Base-by-base conservation (phyloP, 2,113 vertebrate species). In the Epinephelus moara region DNA sequence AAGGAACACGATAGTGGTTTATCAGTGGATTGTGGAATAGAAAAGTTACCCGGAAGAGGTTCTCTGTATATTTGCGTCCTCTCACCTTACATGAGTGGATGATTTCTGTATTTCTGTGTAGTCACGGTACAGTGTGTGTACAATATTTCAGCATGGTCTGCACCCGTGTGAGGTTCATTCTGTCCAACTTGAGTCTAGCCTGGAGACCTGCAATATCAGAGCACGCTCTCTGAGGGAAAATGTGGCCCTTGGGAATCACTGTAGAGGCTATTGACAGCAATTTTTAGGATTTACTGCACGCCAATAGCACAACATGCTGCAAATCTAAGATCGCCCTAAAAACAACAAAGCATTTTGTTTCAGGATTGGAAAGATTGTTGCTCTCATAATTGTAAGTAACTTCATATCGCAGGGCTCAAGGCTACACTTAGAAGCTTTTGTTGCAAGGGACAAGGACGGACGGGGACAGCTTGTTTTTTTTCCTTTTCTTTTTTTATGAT, bases 71-170 rank as follows among this genome's bases (percentile, higher is more conserved):
- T 81, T 80, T 70, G 59, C 74, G 64, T 80, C 66, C 75, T 56
- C 59, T 88, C 60, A 85, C 75, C 42, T 61, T 42, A 57, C 59
- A 64, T 47, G 73, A 86, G 60, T 21, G 8, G 81, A 84, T 79
- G 81, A 49, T 75, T 70, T 81, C 73, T 81, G 78, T 90, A 55
- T 84, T 86, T 78, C 63, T 90, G 71, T 90, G 80, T 86, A 45
- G 64, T 77, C 80, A 77, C 70, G 23, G 84, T 91, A 72, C 23
- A 55, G 78, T 80, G 17, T 78, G 77, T 89, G 80, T 91, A 80
- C 82, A 78, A 85, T 87, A 81, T 91, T 81, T 85, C 85, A 82
- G 79, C 90, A 92, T 86, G 90, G 78, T 70, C 81, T 89, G 84
- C 80, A 87, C 82, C 63, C 14, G 53, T 25, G 53, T 70, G 7